phyloP scores from a whole-genome alignment of 1,140 invertebrate genomes.

The Tribolium madens region DNA sequence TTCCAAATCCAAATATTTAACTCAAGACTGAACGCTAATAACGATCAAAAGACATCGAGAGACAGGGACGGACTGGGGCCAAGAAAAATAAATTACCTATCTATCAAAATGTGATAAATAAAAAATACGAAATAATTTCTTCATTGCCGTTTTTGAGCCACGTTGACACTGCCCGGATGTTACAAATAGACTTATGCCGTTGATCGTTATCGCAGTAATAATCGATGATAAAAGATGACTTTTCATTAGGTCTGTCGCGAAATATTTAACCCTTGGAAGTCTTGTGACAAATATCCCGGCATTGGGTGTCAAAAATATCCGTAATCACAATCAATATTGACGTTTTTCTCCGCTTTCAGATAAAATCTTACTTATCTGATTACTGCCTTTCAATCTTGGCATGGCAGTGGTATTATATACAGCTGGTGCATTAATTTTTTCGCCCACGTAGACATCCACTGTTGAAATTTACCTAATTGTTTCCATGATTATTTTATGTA shows the following conservation, averaged over 20 bases:
- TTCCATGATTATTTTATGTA: slow-evolving; percentile 23
- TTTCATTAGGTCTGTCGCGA: not conserved
- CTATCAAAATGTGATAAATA: too few relatives aligned
- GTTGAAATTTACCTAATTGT: not conserved
- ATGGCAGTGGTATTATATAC: not conserved
- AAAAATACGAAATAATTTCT: too few relatives aligned
- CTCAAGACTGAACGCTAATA: not conserved
- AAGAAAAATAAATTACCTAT: too few relatives aligned
- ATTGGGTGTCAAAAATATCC: slow-evolving; percentile 23
- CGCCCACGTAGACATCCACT: not conserved
- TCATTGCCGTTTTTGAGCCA: too few relatives aligned
- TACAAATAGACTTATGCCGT: not conserved
- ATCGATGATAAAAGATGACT: slow-evolving; percentile 24
- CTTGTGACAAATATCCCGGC: not conserved
- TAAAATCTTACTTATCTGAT: slow-evolving; percentile 28
- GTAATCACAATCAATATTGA: slow-evolving; percentile 33
- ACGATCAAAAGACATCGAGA: not conserved
- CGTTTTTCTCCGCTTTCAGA: slow-evolving; percentile 16
- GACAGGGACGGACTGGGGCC: too few relatives aligned
- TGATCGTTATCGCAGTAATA: slow-evolving; percentile 1
- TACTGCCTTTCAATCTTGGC: slow-evolving; percentile 8
- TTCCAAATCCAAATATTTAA: not conserved
- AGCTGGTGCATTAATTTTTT: not conserved
- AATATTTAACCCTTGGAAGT: too few relatives aligned
- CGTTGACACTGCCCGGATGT: not conserved